Evolutionary conservation across 2,113 vertebrate species (phyloP), one percentile per base, ranked within the genome.

Genomic region (Trichomycterus rosablanca): DNA sequence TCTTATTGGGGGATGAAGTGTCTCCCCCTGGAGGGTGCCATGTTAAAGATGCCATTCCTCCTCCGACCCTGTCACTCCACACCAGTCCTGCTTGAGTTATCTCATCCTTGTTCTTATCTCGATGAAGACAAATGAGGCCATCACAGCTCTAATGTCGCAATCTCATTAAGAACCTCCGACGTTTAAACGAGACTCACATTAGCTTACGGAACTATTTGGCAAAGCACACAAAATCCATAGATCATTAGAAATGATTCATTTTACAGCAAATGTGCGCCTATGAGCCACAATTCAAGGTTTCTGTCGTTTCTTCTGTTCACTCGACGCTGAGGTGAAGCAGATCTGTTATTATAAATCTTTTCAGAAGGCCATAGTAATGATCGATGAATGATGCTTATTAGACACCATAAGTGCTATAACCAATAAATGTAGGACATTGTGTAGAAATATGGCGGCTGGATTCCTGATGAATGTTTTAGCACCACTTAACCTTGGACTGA

Each of bases 401-500:
- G 79, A 77, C 73, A 82, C 76, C 55, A 52, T 86, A 85, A 88
- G 86, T 86, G 83, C 81, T 81, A 68, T 70, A 54, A 71, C 77
- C 78, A 83, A 85, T 85, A 84, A 83, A 82, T 81, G 77, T 79
- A 70, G 65, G 68, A 76, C 67, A 60, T 54, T 23, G 75, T 71
- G 78, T 78, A 77, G 80, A 81, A 79, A 74, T 84, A 85, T 73
- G 66, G 68, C 71, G 67, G 78, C 74, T 76, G 68, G 53, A 62
- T 75, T 76, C 72, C 71, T 83, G 84, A 81, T 81, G 68, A 80
- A 88, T 85, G 80, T 78, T 73, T 79, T 77, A 83, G 84, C 77
- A 75, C 73, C 81, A 84, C 84, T 87, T 87, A 86, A 85, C 84
- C 85, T 85, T 86, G 86, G 77, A 79, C 69, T 72, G 69, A 77